Percentiles rank a stretch among this genome's conserved stretches.
Conservation (phyloP, 2,888 invertebrate species). For the Metopia argyrocephala region DNA sequence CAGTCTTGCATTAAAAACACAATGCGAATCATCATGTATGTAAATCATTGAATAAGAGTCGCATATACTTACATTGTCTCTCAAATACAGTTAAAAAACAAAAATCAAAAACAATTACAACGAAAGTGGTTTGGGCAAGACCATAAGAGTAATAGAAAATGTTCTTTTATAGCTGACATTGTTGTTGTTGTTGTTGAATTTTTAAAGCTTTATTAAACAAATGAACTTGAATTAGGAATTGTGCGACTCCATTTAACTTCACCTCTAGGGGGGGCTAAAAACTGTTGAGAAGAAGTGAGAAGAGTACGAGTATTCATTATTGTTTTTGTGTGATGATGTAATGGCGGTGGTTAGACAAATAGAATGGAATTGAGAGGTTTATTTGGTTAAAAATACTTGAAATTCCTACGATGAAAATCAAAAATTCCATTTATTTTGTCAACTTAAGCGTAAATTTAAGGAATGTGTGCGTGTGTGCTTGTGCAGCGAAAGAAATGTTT, state of each 20-base stretch:
- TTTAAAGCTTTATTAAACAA: not conserved
- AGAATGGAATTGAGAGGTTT: not conserved
- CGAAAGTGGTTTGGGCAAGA: no score
- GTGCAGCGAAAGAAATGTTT: no score
- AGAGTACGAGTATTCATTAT: slow-evolving; percentile 53
- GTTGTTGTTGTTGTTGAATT: not conserved
- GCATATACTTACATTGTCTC: not conserved
- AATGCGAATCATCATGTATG: not conserved
- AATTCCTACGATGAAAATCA: slow-evolving; percentile 58
- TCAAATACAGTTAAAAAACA: no score
- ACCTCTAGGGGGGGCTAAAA: no score
- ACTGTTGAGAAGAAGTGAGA: not conserved
- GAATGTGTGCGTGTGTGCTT: no score
- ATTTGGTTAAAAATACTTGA: slow-evolving; percentile 59
- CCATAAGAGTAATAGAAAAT: no score
- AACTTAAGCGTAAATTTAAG: slow-evolving; percentile 60
- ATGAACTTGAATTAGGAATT: not conserved
- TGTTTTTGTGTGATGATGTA: no score
- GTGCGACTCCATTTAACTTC: not conserved
- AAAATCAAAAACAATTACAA: not conserved
- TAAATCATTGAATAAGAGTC: not conserved
- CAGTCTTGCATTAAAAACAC: slow-evolving; percentile 13
- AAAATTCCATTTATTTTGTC: slow-evolving; percentile 53
- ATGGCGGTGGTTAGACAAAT: no score
- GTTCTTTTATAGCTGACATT: no score